Percentiles rank a stretch among this genome's conserved stretches.
These are phyloP conservation scores for Amorpha juglandis DNA, from an alignment of 2,888 invertebrate species.

Conservation along the genomic window DNA sequence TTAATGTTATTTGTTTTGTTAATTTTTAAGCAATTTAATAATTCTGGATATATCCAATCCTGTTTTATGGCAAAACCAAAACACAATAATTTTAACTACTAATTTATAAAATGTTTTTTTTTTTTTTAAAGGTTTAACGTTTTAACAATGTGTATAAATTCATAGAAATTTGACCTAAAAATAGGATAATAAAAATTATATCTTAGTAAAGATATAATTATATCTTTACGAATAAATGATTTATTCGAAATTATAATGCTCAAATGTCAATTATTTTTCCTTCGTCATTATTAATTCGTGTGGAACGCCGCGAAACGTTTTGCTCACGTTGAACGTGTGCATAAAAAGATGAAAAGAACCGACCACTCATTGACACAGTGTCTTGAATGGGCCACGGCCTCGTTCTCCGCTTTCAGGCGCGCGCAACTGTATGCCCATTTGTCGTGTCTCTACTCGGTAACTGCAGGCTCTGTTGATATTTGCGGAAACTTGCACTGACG, in stretches of 20 bases:
- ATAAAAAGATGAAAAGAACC: conserved; percentile 68
- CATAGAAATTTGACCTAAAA: too few relatives aligned
- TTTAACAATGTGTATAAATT: too few relatives aligned
- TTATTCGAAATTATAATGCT: not conserved
- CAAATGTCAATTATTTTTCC: conserved; percentile 10
- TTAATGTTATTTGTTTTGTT: not conserved
- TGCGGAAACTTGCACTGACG: conserved; percentile 39
- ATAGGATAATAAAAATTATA: too few relatives aligned
- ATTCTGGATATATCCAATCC: too few relatives aligned
- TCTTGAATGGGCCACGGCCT: conserved; percentile 72
- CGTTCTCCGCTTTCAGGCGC: conserved; percentile 68
- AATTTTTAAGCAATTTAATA: too few relatives aligned
- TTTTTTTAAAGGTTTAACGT: too few relatives aligned
- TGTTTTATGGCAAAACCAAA: too few relatives aligned
- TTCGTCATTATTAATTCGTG: conserved; percentile 22
- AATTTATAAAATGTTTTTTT: too few relatives aligned
- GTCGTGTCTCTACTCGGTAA: conserved; percentile 49
- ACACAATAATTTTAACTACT: too few relatives aligned
- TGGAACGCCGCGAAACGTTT: conserved; percentile 48
- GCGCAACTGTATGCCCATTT: conserved; percentile 57
- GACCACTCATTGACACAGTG: conserved; percentile 69
- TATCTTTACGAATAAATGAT: not conserved
- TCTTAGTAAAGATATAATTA: too few relatives aligned
- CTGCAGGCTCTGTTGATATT: conserved; percentile 45
- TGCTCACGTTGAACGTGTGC: conserved; percentile 54